Percentiles rank a stretch among this genome's conserved stretches.
Conservation (phyloP, 2,888 invertebrate genomes). For the Drosophila prostipennis region DNA sequence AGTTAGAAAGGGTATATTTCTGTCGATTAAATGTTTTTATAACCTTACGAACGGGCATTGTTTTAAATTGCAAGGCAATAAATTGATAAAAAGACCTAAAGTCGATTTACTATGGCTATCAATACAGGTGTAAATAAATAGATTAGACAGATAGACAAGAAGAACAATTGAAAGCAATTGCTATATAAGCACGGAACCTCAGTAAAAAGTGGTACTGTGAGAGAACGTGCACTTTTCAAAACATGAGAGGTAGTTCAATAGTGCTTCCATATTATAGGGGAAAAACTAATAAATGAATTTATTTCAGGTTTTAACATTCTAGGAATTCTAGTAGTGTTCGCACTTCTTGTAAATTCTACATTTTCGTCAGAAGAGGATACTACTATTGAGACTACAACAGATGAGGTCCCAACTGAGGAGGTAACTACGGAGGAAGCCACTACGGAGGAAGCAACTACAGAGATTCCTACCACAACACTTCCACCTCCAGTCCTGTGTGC, state of each 20-base stretch:
- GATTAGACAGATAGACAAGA: slow-evolving; percentile 18
- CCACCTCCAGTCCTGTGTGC: slow-evolving; percentile 23
- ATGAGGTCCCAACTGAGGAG: slow-evolving; percentile 3
- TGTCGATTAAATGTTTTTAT: background rate
- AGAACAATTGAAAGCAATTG: background rate
- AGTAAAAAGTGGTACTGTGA: background rate
- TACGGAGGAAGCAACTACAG: background rate
- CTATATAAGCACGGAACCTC: slow-evolving; percentile 22
- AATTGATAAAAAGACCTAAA: background rate
- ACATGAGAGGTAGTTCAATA: slow-evolving; percentile 11
- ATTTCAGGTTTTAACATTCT: background rate
- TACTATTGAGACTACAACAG: slow-evolving; percentile 13
- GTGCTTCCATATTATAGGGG: background rate
- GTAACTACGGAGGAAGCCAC: background rate
- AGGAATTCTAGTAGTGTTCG: background rate
- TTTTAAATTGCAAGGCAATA: background rate
- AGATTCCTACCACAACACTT: slow-evolving; percentile 14
- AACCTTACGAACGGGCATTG: background rate
- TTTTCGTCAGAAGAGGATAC: slow-evolving; percentile 13
- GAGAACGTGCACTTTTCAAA: background rate
- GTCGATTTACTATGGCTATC: background rate
- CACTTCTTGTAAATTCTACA: slow-evolving; percentile 4
- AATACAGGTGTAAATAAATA: slow-evolving; percentile 7
- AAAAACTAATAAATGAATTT: background rate
- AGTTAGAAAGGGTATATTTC: too few relatives aligned